These are phyloP conservation scores for Pantherophis vulpinus DNA, from an alignment of 2,797 vertebrate species.

Conservation along the genomic window DNA sequence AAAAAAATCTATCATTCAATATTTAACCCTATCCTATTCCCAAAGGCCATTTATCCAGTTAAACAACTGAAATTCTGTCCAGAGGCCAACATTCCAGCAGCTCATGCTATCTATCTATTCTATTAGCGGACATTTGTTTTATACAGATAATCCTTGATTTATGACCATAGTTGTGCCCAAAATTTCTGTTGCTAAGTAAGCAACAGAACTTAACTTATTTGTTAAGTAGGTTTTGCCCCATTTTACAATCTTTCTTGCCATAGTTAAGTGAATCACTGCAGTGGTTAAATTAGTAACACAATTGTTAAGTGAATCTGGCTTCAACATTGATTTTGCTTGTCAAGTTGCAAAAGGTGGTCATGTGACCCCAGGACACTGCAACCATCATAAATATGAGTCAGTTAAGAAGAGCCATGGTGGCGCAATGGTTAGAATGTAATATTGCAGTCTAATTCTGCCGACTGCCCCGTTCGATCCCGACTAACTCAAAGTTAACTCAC, in stretches of 20 bases:
- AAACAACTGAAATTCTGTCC: background rate
- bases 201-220: background rate
- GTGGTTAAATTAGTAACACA: background rate
- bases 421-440: too few relatives aligned
- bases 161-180: background rate
- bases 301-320: background rate
- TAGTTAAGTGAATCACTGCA: background rate
- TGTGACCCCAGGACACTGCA: background rate
- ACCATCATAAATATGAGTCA: background rate
- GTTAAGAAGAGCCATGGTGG: too few relatives aligned
- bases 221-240: background rate
- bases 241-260: background rate
- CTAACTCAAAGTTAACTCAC: background rate
- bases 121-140: background rate
- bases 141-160: background rate
- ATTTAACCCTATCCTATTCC: background rate
- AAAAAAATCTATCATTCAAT: background rate
- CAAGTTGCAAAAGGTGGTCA: background rate
- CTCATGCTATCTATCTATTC: background rate
- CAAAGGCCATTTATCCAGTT: background rate
- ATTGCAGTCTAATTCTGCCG: too few relatives aligned
- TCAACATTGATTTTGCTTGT: background rate
- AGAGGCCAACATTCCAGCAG: background rate
- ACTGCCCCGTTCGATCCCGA: too few relatives aligned
- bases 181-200: background rate